A percentile compares a stretch with the other conserved stretches of the same genome.
These are phyloP conservation scores for Tonatia bakeri DNA, from an alignment of 2,113 vertebrate species.

Conservation along the genomic window DNA sequence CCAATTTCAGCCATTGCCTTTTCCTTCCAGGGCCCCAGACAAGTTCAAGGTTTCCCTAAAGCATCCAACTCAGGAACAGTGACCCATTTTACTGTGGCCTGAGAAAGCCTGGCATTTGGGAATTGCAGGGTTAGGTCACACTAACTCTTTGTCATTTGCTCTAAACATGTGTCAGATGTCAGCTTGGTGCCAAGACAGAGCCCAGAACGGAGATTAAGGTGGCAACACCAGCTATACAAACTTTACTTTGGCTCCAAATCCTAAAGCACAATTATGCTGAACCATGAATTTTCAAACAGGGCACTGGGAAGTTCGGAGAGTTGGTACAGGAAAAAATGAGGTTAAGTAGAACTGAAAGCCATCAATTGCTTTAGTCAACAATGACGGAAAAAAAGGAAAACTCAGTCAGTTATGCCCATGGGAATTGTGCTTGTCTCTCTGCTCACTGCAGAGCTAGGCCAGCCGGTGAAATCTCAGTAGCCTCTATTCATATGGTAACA, in stretches of 20 bases:
- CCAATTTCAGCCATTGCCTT: neutral
- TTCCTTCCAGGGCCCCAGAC: neutral
- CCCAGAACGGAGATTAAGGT: neutral
- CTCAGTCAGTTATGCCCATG: neutral
- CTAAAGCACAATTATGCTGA: neutral
- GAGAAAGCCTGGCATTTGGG: neutral
- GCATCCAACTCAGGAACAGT: neutral
- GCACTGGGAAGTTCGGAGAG: neutral
- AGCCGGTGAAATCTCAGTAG: neutral
- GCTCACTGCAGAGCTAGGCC: neutral
- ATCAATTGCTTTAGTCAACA: neutral
- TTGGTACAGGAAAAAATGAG: neutral
- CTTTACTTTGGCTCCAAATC: neutral
- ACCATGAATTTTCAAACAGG: neutral
- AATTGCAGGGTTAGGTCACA: neutral
- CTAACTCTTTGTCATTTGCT: neutral
- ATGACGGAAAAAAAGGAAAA: neutral
- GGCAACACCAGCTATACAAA: neutral
- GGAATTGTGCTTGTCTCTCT: neutral
- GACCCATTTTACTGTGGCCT: neutral
- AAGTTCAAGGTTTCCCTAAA: neutral
- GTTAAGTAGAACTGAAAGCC: neutral
- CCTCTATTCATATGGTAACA: slow-evolving; percentile 13
- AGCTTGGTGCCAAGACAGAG: neutral
- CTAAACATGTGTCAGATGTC: neutral